Evolutionary conservation across 2,113 vertebrate genomes (phyloP).

Genomic region (Perca fluviatilis): DNA sequence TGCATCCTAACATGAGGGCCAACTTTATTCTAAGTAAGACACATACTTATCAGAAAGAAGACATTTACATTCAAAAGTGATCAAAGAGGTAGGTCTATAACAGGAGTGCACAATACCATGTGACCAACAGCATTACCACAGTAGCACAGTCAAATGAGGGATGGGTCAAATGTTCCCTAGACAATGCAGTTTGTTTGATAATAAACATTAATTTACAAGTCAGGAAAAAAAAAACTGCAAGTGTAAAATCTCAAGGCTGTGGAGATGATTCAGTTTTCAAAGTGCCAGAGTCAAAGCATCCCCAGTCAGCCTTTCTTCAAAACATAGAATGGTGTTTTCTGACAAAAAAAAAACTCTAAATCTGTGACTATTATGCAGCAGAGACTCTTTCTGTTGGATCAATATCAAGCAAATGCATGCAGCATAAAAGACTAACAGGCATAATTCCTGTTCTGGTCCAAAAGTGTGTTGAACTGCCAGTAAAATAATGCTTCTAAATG

Average conservation of each 20-base stretch:
- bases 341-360: slow-evolving; percentile 40
- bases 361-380: slow-evolving; percentile 20
- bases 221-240: slow-evolving; percentile 18
- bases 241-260: slow-evolving; percentile 42
- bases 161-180: slow-evolving; percentile 38
- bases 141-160: slow-evolving; percentile 19
- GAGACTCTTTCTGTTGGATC: background rate
- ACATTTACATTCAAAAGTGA: background rate
- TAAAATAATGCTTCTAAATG: background rate
- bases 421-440: background rate
- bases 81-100: background rate
- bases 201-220: slow-evolving; percentile 44
- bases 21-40: background rate
- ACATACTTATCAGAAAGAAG: background rate
- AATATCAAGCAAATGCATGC: slow-evolving; percentile 6
- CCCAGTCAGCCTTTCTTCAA: slow-evolving; percentile 29
- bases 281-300: slow-evolving; percentile 41
- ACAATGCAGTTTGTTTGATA: slow-evolving; percentile 30
- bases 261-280: slow-evolving; percentile 37
- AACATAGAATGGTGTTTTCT: slow-evolving; percentile 28
- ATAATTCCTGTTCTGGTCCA: background rate
- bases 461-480: background rate
- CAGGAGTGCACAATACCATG: background rate
- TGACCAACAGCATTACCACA: background rate
- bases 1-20: slow-evolving; percentile 23